Evolutionary conservation across 2,888 invertebrate genomes (phyloP), one percentile per base, ranked within the genome.

Genomic region (Caenorhabditis sinica): DNA sequence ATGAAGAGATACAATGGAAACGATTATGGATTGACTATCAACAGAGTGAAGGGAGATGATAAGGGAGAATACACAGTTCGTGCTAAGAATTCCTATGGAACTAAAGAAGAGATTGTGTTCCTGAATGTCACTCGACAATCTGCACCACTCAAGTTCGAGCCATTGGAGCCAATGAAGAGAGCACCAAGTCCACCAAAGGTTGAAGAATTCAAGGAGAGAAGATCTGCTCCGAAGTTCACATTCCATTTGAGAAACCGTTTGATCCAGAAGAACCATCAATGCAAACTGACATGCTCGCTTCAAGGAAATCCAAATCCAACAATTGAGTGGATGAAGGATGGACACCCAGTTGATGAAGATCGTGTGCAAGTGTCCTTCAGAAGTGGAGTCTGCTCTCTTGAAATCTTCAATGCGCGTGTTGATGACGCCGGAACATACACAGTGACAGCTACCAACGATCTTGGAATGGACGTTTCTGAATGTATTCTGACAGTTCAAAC

Each of bases 241-340:
- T 99, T 99, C 96, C 96, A 97, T 93, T 95, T 99, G 90, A 95
- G 99, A 94, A 98, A 98, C 93, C 96, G 99, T 93, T 96, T 98
- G 91, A 98, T 99, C 95, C 99, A 99, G 94, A 95, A 95, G 92
- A 95, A 97, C 88, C 93, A 94, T 79, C 97, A 97, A 82, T 98
- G 98, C 95, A 99, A 99, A 94, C 95, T 99, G 88, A 95, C 98
- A 63, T 98, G 98, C 94, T 97, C 98, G 93, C 95, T 99, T 84
- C 96, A 96, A 92, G 98, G 98, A 86, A 96, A 96, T 93, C 99
- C 99, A 82, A 95, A 96, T 91, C 98, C 99, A 23, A 96, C 96
- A 43, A 87, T 92, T 60, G 89, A 91, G 82, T 92, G 92, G 92
- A 94, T 93, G 95, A 98, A 98, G 94, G 97, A 98, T 93, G 96